Conservation (phyloP, 1,140 invertebrate genomes). For the Drosophila lacteicornis region DNA sequence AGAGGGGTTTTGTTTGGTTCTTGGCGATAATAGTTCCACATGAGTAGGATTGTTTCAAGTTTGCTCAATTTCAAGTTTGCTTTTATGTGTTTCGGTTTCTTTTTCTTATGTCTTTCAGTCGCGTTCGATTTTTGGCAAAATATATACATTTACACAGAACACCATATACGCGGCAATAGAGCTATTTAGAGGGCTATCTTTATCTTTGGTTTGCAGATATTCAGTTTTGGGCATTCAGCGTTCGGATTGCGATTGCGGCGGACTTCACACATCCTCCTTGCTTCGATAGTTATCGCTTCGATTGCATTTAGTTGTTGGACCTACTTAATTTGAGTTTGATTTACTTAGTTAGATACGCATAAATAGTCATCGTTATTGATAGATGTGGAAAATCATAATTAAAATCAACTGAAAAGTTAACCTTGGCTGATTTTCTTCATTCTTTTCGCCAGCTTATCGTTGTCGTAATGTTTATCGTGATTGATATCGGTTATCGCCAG, state of each 20-base stretch:
- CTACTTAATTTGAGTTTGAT: constrained; percentile 40
- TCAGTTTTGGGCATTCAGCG: constrained; percentile 18
- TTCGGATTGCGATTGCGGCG: background rate
- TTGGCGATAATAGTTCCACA: constrained; percentile 51
- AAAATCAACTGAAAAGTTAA: constrained; percentile 76
- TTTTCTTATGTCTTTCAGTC: constrained; percentile 36
- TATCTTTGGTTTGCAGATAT: constrained; percentile 54
- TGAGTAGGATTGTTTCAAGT: constrained; percentile 37
- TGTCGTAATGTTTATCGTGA: constrained; percentile 43
- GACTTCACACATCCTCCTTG: constrained; percentile 25
- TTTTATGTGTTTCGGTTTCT: constrained; percentile 42
- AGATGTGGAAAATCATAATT: constrained; percentile 83
- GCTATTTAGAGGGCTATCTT: constrained; percentile 71
- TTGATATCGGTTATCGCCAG: constrained; percentile 50
- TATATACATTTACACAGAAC: constrained; percentile 72
- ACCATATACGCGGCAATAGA: constrained; percentile 85
- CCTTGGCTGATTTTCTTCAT: constrained; percentile 46
- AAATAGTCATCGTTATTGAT: constrained; percentile 85
- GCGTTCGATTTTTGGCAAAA: constrained; percentile 39
- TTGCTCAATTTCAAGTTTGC: constrained; percentile 79
- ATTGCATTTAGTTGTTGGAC: constrained; percentile 31
- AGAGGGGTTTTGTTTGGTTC: constrained; percentile 46
- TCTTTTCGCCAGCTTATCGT: constrained; percentile 42
- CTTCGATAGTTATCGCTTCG: constrained; percentile 27
- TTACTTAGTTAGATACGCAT: constrained; percentile 68